A percentile compares a stretch with the other conserved stretches of the same genome.
phyloP scores from a whole-genome alignment of 2,888 invertebrate species.

The Pristionchus exspectatus region DNA sequence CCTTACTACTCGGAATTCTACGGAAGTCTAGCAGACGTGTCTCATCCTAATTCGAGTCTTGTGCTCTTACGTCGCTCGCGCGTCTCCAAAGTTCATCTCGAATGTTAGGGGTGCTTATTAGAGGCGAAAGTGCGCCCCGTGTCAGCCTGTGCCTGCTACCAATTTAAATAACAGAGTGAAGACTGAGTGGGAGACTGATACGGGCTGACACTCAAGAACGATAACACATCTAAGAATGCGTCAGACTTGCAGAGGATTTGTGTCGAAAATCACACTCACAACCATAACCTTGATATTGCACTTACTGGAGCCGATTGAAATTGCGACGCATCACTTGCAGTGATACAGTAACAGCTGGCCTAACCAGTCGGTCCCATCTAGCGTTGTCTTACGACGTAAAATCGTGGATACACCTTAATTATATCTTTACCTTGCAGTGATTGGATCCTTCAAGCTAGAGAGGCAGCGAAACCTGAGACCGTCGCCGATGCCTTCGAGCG shows the following conservation, averaged over 20 bases:
- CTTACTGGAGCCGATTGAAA: background rate
- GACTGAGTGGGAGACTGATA: background rate
- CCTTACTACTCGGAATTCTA: background rate
- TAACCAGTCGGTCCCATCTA: no score
- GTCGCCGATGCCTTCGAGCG: conserved; percentile 82
- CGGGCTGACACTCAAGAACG: background rate
- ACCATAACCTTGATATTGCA: background rate
- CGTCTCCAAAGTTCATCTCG: background rate
- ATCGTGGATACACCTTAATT: no score
- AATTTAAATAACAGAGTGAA: background rate
- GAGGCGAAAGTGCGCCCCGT: conserved; percentile 9
- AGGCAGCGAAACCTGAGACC: background rate
- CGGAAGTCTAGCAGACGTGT: background rate
- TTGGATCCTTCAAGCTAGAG: conserved; percentile 27
- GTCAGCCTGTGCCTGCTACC: background rate
- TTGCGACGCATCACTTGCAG: no score
- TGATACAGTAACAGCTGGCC: no score
- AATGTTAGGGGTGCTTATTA: background rate
- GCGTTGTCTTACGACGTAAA: no score
- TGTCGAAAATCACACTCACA: background rate
- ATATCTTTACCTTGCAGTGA: conserved; percentile 10
- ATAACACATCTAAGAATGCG: background rate
- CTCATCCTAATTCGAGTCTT: background rate
- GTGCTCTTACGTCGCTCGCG: background rate
- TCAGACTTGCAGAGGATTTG: background rate